phyloP scores from a whole-genome alignment of 2,113 vertebrate genomes.

The Leucopsar rothschildi region DNA sequence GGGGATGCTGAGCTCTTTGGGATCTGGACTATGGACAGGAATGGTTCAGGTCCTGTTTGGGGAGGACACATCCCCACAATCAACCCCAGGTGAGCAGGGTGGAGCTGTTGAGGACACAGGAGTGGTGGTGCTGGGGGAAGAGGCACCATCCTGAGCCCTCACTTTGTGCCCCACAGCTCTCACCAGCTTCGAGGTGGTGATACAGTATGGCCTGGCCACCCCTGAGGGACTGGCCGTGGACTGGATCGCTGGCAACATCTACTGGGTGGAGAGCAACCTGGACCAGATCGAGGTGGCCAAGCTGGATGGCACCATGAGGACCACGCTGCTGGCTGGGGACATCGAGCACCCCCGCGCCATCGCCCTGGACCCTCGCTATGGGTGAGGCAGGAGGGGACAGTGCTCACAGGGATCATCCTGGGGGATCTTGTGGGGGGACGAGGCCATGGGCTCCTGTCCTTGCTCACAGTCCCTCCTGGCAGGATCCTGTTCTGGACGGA shows the following conservation, averaged over 20 bases:
- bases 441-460: fast-evolving
- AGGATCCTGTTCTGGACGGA: conserved; percentile 98
- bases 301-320: conserved; percentile 92
- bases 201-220: conserved; percentile 93
- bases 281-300: conserved; percentile 98
- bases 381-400: conserved; percentile 65
- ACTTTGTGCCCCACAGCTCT: conserved; percentile 74
- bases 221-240: conserved; percentile 94
- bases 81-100: too few species aligned
- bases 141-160: background rate
- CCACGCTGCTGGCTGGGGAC: conserved; percentile 91
- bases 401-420: fast-evolving
- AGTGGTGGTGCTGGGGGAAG: fast-evolving
- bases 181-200: conserved; percentile 96
- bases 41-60: fast-evolving
- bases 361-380: conserved; percentile 91
- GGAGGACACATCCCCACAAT: fast-evolving
- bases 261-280: conserved; percentile 99
- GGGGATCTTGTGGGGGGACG: fast-evolving
- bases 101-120: background rate
- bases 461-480: background rate
- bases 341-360: conserved; percentile 96
- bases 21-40: background rate
- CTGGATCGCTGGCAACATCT: conserved; percentile 99
- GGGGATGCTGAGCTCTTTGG: background rate